Evolutionary conservation across 53 echinoderm and acorn worm species (phyloP).

Genomic region (Antedon mediterranea): DNA sequence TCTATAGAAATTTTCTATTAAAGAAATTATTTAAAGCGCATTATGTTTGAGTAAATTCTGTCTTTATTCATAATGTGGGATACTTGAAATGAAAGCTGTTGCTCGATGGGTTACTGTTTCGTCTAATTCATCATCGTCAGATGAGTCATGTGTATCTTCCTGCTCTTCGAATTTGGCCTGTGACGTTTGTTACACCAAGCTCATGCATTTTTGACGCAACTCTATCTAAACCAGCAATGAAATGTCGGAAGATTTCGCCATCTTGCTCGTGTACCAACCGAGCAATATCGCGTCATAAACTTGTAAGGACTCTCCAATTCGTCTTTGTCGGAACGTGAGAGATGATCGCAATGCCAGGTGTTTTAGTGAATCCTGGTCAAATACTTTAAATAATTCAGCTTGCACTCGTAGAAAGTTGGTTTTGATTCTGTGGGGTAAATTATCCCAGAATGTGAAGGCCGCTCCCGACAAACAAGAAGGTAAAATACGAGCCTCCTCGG

Average conservation of each 20-base stretch:
- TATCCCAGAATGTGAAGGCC: slow-evolving; percentile 39
- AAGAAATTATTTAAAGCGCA: too few species aligned
- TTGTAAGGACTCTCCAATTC: slow-evolving; percentile 1
- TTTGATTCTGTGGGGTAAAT: slow-evolving; percentile 13
- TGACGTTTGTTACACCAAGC: background rate
- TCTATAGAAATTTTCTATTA: too few species aligned
- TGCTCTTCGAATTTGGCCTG: too few species aligned
- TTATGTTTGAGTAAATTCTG: too few species aligned
- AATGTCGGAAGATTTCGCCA: too few species aligned
- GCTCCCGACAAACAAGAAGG: slow-evolving; percentile 22
- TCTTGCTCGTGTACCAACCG: background rate
- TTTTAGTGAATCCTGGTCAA: background rate
- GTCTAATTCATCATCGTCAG: too few species aligned
- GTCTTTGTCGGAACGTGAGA: background rate
- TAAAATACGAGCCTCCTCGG: slow-evolving; percentile 5
- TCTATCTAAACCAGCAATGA: too few species aligned
- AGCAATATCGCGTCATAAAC: slow-evolving; percentile 3
- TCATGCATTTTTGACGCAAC: too few species aligned
- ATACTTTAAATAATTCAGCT: slow-evolving; percentile 2
- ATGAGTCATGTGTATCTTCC: too few species aligned
- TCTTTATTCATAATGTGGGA: too few species aligned
- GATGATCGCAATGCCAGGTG: slow-evolving; percentile 7
- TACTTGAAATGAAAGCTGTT: too few species aligned
- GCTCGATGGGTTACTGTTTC: too few species aligned
- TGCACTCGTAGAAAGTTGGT: slow-evolving; percentile 17